Conservation (phyloP, 1,140 invertebrate species). For the Calycopis cecrops region DNA sequence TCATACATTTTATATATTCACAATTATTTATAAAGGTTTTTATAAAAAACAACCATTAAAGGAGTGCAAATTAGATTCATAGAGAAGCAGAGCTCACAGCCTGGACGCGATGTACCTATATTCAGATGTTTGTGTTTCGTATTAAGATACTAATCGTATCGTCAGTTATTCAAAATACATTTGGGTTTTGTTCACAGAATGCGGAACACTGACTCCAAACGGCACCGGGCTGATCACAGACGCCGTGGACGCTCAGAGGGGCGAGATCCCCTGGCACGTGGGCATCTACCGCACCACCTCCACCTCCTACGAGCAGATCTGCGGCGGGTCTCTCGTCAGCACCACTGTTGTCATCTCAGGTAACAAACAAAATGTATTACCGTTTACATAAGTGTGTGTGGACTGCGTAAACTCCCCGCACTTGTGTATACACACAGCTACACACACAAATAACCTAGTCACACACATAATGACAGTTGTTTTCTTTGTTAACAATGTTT, state of each 20-base stretch:
- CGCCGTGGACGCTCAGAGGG: slow-evolving; percentile 47
- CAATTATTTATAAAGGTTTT: no score
- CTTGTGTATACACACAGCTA: background rate
- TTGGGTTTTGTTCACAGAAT: slow-evolving; percentile 39
- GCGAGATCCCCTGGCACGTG: slow-evolving; percentile 75
- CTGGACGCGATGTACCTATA: no score
- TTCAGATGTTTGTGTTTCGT: no score
- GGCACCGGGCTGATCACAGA: slow-evolving; percentile 47
- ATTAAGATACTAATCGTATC: no score
- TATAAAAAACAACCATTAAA: no score
- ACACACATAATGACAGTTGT: background rate
- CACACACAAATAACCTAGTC: background rate
- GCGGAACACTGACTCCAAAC: slow-evolving; percentile 44
- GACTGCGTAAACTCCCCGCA: background rate
- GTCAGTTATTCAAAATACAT: background rate
- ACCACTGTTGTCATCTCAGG: slow-evolving; percentile 42
- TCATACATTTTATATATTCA: no score
- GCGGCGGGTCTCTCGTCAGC: slow-evolving; percentile 69
- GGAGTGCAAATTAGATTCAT: no score
- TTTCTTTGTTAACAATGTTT: no score
- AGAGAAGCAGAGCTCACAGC: no score
- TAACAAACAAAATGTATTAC: slow-evolving; percentile 8
- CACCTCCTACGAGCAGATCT: slow-evolving; percentile 55
- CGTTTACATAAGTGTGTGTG: background rate
- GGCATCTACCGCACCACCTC: slow-evolving; percentile 64